Conservation (phyloP, 2,113 vertebrate genomes). For the Thryonomys swinderianus region DNA sequence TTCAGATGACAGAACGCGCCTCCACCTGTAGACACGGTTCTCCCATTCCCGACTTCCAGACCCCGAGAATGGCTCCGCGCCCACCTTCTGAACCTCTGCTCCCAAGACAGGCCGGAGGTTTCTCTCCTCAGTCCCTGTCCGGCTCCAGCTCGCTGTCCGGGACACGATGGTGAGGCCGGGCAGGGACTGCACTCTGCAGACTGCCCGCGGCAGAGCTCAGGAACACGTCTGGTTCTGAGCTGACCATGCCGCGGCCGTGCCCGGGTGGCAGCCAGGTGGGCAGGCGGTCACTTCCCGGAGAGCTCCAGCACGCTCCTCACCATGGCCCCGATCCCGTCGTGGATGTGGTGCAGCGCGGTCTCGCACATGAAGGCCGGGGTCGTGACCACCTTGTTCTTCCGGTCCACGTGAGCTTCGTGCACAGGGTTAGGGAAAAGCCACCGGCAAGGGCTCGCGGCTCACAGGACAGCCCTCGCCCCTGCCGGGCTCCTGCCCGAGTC, state of each 20-base stretch:
- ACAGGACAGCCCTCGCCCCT: background rate
- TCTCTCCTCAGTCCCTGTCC: background rate
- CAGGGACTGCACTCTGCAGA: background rate
- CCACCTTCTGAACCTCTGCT: background rate
- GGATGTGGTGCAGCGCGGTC: slow-evolving; percentile 89
- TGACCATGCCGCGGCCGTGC: background rate
- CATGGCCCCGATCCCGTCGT: slow-evolving; percentile 93
- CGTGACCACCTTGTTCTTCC: slow-evolving; percentile 91
- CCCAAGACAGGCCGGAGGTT: background rate
- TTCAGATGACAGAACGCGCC: rapidly evolving
- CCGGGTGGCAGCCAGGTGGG: background rate
- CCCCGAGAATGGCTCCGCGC: background rate
- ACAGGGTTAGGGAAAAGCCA: slow-evolving; percentile 81
- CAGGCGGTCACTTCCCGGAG: slow-evolving; percentile 83
- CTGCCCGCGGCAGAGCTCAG: background rate
- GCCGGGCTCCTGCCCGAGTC: background rate
- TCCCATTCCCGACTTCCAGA: background rate
- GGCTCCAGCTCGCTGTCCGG: rapidly evolving
- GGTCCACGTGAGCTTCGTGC: slow-evolving; percentile 91
- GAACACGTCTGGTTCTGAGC: background rate
- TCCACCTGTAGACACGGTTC: rapidly evolving
- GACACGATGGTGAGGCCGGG: too few species aligned
- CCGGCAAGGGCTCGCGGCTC: background rate
- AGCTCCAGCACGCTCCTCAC: slow-evolving; percentile 90
- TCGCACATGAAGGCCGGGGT: slow-evolving; percentile 95